Evolutionary conservation across 2,888 invertebrate genomes (phyloP).

Genomic region (Dexiosoma caninum): DNA sequence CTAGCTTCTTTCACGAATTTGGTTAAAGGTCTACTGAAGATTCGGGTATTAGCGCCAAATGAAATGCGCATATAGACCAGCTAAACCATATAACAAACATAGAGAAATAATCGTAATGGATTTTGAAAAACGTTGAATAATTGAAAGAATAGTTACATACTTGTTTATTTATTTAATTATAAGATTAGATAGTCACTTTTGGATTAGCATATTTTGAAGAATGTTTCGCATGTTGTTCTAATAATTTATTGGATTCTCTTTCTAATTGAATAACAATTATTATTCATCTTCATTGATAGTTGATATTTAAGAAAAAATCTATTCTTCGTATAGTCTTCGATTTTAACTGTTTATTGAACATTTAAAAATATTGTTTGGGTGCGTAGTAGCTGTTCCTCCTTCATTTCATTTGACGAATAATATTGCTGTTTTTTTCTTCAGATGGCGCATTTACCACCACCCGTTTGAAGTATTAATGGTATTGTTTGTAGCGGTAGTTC

Average conservation of each 20-base stretch:
- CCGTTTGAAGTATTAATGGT: slow-evolving; percentile 62
- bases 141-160: too few species aligned
- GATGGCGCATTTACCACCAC: slow-evolving; percentile 66
- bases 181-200: background rate
- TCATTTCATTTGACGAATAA: background rate
- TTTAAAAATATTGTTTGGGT: slow-evolving; percentile 42
- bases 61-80: too few species aligned
- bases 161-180: background rate
- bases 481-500: slow-evolving; percentile 43
- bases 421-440: background rate
- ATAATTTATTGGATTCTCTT: slow-evolving; percentile 37
- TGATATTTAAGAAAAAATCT: slow-evolving; percentile 32
- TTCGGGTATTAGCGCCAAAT: too few species aligned
- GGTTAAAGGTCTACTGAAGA: too few species aligned
- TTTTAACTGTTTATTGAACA: slow-evolving; percentile 25
- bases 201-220: background rate
- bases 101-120: too few species aligned
- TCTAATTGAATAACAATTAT: slow-evolving; percentile 53
- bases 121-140: too few species aligned
- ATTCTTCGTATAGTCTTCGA: slow-evolving; percentile 52
- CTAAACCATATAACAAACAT: too few species aligned
- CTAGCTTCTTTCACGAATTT: too few species aligned
- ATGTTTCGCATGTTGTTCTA: slow-evolving; percentile 10
- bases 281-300: slow-evolving; percentile 30
- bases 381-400: background rate